Evolutionary conservation across 2,888 invertebrate genomes (phyloP).

Genomic region (Chironomus riparius): DNA sequence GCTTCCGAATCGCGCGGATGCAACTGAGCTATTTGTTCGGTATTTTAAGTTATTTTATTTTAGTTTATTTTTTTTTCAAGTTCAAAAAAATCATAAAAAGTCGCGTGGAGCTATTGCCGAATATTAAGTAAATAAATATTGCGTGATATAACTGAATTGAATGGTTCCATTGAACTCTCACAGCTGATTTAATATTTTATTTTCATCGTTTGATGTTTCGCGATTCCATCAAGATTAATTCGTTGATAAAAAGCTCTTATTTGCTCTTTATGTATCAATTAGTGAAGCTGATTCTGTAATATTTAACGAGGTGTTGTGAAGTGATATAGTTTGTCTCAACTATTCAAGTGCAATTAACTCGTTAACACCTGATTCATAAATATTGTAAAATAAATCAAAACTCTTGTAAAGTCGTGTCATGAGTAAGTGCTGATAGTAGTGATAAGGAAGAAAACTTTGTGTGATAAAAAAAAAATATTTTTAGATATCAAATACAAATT

Average conservation of each 20-base stretch:
- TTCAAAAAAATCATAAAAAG: not conserved
- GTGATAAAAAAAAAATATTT: too few relatives aligned
- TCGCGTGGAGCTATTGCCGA: not conserved
- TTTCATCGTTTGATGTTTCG: not conserved
- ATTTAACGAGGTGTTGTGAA: not conserved
- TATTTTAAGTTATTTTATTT: not conserved
- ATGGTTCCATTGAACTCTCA: not conserved
- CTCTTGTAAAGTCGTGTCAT: too few relatives aligned
- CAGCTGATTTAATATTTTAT: not conserved
- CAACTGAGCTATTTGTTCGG: not conserved
- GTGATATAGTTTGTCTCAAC: not conserved
- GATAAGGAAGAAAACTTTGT: too few relatives aligned
- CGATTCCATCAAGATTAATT: not conserved
- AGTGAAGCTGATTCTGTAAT: not conserved
- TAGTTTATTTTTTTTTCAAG: not conserved
- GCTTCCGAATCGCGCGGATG: constrained; percentile 7
- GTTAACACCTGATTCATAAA: not conserved
- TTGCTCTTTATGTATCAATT: not conserved
- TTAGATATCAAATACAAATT: too few relatives aligned
- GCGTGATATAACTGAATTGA: not conserved
- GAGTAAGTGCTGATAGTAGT: too few relatives aligned
- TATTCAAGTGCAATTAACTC: not conserved
- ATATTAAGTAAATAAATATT: not conserved
- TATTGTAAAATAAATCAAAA: too few relatives aligned
- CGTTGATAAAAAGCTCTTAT: not conserved